Conservation (phyloP, 2,888 invertebrate genomes). For the Trypoxylon attenuatum region DNA sequence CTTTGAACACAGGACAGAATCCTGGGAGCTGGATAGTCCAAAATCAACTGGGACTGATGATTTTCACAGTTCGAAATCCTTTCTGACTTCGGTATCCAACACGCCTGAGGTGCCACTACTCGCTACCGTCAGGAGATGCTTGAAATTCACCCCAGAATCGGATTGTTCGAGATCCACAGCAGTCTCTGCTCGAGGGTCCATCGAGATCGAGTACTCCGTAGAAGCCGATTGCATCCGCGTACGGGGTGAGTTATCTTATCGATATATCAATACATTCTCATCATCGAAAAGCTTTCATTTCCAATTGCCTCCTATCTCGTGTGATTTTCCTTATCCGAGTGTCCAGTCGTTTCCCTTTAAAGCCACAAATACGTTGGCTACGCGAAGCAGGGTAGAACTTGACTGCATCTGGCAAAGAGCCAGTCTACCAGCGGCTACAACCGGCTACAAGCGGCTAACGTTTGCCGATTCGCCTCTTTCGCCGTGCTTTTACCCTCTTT, state of each 20-base stretch:
- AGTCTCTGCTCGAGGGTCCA: conserved; percentile 75
- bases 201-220: conserved; percentile 80
- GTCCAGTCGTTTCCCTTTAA: no score
- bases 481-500: no score
- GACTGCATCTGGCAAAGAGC: no score
- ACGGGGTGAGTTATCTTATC: conserved; percentile 79
- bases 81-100: conserved; percentile 60
- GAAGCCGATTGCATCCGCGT: conserved; percentile 80
- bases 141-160: conserved; percentile 70
- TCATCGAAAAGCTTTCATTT: no score
- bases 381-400: no score
- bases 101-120: conserved; percentile 71
- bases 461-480: no score
- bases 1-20: conserved; percentile 46
- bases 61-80: conserved; percentile 68
- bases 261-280: no score
- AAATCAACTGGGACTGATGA: conserved; percentile 68
- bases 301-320: no score
- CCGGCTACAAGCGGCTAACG: no score
- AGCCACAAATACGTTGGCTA: no score
- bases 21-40: conserved; percentile 69
- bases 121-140: conserved; percentile 70
- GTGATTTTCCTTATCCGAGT: no score
- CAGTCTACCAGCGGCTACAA: no score
- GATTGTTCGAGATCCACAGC: conserved; percentile 51